These are phyloP conservation scores for Garrulus glandarius DNA, from an alignment of 2,797 vertebrate genomes.

Conservation along the genomic window DNA sequence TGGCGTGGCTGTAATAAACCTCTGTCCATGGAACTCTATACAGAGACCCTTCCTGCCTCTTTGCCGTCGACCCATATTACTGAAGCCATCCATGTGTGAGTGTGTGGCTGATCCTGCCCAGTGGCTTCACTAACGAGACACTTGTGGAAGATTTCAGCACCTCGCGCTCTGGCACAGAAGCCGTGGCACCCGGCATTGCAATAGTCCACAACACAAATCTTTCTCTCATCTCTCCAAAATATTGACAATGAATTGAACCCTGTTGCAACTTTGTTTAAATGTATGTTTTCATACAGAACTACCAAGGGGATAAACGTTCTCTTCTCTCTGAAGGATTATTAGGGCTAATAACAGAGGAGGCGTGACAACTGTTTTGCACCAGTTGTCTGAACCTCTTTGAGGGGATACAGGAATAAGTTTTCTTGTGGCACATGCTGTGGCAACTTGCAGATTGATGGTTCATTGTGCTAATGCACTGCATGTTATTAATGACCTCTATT, in stretches of 20 bases:
- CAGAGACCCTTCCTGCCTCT: no score
- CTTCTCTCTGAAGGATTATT: not conserved
- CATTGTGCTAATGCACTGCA: accelerated
- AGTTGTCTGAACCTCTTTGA: not conserved
- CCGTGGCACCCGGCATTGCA: no score
- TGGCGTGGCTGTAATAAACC: no score
- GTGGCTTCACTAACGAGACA: no score
- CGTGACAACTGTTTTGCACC: not conserved
- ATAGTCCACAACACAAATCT: accelerated
- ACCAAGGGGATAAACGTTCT: not conserved
- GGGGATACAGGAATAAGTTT: not conserved
- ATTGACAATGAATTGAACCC: not conserved
- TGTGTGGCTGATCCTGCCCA: no score
- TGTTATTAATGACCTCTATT: not conserved
- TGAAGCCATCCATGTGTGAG: no score
- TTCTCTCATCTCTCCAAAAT: not conserved
- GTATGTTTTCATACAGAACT: not conserved
- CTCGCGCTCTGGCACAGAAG: no score
- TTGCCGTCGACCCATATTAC: no score
- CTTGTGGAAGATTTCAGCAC: no score
- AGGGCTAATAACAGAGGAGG: not conserved
- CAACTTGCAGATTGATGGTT: not conserved
- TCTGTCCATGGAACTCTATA: no score
- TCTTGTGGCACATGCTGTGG: not conserved
- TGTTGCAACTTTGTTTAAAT: not conserved